Percentiles rank a stretch among this genome's conserved stretches.
These are phyloP conservation scores for Thunnus maccoyii DNA, from an alignment of 2,113 vertebrate species.

Conservation along the genomic window DNA sequence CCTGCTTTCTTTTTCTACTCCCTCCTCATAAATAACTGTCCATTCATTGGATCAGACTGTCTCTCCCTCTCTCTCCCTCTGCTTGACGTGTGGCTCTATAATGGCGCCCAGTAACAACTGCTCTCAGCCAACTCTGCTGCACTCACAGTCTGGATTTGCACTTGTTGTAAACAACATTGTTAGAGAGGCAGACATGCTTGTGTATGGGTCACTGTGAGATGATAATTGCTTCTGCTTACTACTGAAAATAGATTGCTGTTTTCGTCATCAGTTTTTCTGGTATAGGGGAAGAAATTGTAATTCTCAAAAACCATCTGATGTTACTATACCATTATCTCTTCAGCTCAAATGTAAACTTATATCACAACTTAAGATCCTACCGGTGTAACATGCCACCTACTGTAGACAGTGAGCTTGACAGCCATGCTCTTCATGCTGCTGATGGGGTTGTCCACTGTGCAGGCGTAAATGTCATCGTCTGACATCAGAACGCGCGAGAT, in stretches of 20 bases:
- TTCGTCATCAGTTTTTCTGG: background rate
- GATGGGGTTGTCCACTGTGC: constrained; percentile 95
- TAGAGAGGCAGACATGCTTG: constrained; percentile 48
- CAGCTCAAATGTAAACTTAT: background rate
- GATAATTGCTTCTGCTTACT: constrained; percentile 56
- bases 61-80: constrained; percentile 43
- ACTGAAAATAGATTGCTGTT: constrained; percentile 31
- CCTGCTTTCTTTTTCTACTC: constrained; percentile 49
- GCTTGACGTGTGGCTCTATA: constrained; percentile 35
- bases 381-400: constrained; percentile 85
- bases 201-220: constrained; percentile 47
- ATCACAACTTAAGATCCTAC: constrained; percentile 14
- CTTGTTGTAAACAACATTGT: constrained; percentile 75
- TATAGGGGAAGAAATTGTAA: too few species aligned
- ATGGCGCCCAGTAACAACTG: constrained; percentile 49
- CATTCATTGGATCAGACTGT: constrained; percentile 57
- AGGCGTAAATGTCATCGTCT: constrained; percentile 93
- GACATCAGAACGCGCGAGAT: constrained; percentile 92
- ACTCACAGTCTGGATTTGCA: constrained; percentile 49
- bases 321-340: background rate
- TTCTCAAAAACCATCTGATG: background rate
- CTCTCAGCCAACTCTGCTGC: constrained; percentile 51
- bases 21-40: constrained; percentile 57
- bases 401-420: constrained; percentile 93
- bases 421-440: constrained; percentile 92